These are phyloP conservation scores for Columba janthina DNA, from an alignment of 2,113 vertebrate genomes.

Conservation along the genomic window DNA sequence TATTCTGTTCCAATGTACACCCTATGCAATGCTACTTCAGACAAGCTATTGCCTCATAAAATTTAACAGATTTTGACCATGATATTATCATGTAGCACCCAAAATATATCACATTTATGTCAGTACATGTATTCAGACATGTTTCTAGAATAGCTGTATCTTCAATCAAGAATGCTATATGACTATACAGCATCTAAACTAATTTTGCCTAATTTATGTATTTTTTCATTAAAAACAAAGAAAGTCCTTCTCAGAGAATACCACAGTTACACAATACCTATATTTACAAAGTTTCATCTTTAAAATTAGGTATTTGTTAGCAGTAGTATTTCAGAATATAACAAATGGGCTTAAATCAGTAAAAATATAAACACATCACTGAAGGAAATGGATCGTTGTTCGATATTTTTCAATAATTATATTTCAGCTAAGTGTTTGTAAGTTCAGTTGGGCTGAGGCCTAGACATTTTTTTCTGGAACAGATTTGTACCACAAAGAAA, in stretches of 20 bases:
- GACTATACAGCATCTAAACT: not conserved
- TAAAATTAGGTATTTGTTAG: slow-evolving; percentile 15
- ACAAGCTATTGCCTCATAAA: not conserved
- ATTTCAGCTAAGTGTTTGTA: not conserved
- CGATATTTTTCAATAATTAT: not conserved
- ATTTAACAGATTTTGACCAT: not conserved
- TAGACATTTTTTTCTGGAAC: not conserved
- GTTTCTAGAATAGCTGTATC: not conserved
- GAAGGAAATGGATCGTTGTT: not conserved
- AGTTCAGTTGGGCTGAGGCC: not conserved
- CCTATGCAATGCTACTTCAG: not conserved
- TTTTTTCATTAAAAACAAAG: not conserved
- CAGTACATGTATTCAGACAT: not conserved
- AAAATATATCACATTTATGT: not conserved
- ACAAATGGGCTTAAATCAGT: not conserved
- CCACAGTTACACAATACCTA: not conserved
- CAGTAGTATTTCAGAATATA: not conserved
- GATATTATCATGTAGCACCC: not conserved
- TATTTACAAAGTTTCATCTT: not conserved
- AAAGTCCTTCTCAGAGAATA: not conserved
- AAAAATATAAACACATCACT: not conserved
- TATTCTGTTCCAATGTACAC: not conserved
- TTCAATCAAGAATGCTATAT: not conserved
- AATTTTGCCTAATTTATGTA: not conserved
- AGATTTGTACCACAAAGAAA: not conserved